Evolutionary conservation across 2,113 vertebrate genomes (phyloP).

Genomic region (Danio rerio): DNA sequence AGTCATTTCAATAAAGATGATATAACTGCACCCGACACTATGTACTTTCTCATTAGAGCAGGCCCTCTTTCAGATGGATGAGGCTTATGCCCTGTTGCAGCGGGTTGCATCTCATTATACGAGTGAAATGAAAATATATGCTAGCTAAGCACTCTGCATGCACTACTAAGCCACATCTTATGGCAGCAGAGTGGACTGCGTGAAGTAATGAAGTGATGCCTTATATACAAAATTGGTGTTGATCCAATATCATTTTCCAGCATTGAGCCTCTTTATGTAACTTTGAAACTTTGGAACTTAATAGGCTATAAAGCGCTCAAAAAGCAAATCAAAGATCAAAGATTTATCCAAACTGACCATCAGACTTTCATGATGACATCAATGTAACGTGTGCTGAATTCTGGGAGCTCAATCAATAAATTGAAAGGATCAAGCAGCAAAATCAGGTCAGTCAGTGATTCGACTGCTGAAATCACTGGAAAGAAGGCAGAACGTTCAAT

Average conservation of each 20-base stretch:
- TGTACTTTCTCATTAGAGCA: slow-evolving; percentile 58
- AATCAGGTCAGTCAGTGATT: background rate
- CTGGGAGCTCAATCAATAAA: background rate
- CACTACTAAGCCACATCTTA: slow-evolving; percentile 30
- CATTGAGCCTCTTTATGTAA: background rate
- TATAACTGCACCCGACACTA: slow-evolving; percentile 50
- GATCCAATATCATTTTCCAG: slow-evolving; percentile 27
- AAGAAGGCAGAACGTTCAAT: background rate
- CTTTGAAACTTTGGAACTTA: background rate
- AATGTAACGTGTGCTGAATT: background rate
- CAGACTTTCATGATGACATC: background rate
- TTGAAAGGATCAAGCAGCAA: background rate
- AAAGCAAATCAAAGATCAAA: background rate
- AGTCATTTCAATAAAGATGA: slow-evolving; percentile 48
- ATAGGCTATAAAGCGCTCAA: background rate
- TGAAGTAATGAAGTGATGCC: slow-evolving; percentile 43
- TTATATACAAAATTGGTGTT: slow-evolving; percentile 17
- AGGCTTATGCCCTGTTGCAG: slow-evolving; percentile 49
- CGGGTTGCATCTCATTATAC: slow-evolving; percentile 57
- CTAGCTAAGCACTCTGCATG: slow-evolving; percentile 45
- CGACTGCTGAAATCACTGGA: background rate
- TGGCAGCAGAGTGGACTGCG: slow-evolving; percentile 8
- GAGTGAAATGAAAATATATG: slow-evolving; percentile 54
- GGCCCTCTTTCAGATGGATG: slow-evolving; percentile 49
- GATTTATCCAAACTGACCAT: background rate